These are phyloP conservation scores for Carapus acus DNA, from an alignment of 2,797 vertebrate genomes.

Conservation along the genomic window DNA sequence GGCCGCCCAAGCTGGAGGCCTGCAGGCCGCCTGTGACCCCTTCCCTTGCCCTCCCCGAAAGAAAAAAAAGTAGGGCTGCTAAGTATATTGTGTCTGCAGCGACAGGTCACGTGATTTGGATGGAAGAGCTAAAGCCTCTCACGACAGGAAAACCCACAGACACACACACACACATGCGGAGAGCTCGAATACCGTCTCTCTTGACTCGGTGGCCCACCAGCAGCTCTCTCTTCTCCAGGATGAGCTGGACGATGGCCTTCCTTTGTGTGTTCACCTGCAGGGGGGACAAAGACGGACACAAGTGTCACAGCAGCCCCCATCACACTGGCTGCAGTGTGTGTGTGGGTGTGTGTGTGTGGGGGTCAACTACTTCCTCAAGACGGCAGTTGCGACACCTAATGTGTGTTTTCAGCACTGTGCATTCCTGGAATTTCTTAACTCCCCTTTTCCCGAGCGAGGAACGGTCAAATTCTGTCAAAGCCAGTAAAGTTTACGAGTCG, in stretches of 20 bases:
- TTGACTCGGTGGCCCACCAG: slow-evolving; percentile 73
- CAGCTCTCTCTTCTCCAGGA: slow-evolving; percentile 76
- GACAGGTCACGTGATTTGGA: slow-evolving; percentile 18
- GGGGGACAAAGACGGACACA: slow-evolving; percentile 10
- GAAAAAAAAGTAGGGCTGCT: slow-evolving; percentile 42
- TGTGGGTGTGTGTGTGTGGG: neutral
- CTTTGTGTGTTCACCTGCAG: slow-evolving; percentile 76
- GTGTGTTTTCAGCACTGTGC: slow-evolving; percentile 58
- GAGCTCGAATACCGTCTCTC: slow-evolving; percentile 64
- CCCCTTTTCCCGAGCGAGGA: slow-evolving; percentile 40
- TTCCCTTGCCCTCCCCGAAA: slow-evolving; percentile 50
- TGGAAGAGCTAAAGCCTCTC: neutral
- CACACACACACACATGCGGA: too few relatives aligned
- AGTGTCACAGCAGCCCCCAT: slow-evolving; percentile 8
- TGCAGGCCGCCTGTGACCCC: slow-evolving; percentile 58
- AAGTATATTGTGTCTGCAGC: slow-evolving; percentile 52
- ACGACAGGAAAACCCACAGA: slow-evolving; percentile 8
- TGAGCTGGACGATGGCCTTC: slow-evolving; percentile 77
- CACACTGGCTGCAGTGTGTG: slow-evolving; percentile 36
- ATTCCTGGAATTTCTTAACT: slow-evolving; percentile 61
- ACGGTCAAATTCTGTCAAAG: slow-evolving; percentile 50
- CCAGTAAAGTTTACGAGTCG: slow-evolving; percentile 48
- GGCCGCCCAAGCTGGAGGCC: slow-evolving; percentile 58
- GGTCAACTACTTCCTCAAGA: slow-evolving; percentile 57
- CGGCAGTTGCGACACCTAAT: slow-evolving; percentile 65